Percentiles rank a stretch among this genome's conserved stretches.
Conservation (phyloP, 2,113 vertebrate genomes). For the Aptenodytes patagonicus region DNA sequence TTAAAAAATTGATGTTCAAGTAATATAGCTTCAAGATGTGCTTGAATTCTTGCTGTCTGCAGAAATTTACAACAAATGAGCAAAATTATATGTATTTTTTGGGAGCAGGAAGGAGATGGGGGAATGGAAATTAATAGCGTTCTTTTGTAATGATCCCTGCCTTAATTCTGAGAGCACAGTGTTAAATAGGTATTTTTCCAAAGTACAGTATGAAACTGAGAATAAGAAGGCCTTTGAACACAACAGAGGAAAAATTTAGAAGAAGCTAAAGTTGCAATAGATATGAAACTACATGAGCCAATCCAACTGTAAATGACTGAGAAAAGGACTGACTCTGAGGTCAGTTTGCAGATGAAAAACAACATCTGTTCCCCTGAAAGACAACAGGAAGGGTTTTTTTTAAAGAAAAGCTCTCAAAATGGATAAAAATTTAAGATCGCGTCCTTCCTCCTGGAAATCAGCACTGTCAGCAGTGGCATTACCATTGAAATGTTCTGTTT, state of each 20-base stretch:
- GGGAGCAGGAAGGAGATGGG: background rate
- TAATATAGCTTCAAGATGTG: background rate
- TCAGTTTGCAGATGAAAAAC: background rate
- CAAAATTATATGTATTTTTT: background rate
- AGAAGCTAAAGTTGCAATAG: background rate
- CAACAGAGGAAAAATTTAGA: background rate
- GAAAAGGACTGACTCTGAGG: background rate
- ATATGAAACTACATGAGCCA: background rate
- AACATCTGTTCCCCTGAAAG: background rate
- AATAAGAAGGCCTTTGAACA: background rate
- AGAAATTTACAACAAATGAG: background rate
- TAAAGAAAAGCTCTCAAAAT: background rate
- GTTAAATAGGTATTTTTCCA: background rate
- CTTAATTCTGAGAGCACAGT: background rate
- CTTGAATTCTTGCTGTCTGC: background rate
- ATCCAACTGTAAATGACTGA: background rate
- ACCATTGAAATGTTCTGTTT: background rate
- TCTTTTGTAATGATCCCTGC: background rate
- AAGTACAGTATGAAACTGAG: background rate
- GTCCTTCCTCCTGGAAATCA: background rate
- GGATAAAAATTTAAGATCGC: background rate
- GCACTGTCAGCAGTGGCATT: background rate
- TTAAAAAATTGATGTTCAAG: background rate
- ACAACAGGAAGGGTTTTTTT: background rate
- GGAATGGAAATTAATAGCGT: background rate